Conservation (phyloP, 37 sponge, comb jelly and placozoan species). For the Halichondria panicea region DNA sequence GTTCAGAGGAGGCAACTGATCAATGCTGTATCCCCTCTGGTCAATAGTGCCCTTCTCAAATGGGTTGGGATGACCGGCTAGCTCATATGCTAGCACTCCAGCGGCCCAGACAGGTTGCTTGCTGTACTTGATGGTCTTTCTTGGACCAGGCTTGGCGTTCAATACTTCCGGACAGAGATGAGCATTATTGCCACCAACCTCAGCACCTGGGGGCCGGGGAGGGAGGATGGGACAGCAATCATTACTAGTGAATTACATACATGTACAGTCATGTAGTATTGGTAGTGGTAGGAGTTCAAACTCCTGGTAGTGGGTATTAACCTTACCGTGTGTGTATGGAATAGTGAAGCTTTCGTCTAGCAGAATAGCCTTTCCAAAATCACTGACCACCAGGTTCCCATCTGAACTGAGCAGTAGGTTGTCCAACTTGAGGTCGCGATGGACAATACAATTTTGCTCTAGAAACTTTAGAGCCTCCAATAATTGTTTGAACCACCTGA, state of each 20-base stretch:
- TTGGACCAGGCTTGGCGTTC: slow-evolving; percentile 64
- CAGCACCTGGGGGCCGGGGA: slow-evolving; percentile 24
- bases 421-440: slow-evolving; percentile 82
- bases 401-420: slow-evolving; percentile 58
- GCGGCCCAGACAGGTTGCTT: slow-evolving; percentile 86
- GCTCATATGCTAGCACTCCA: slow-evolving; percentile 79
- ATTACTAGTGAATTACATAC: too few species aligned
- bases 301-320: neutral
- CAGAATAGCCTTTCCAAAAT: slow-evolving; percentile 73
- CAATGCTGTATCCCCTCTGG: slow-evolving; percentile 43
- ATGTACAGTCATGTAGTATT: too few species aligned
- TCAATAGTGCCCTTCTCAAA: slow-evolving; percentile 34
- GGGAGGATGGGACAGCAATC: neutral
- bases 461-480: slow-evolving; percentile 68
- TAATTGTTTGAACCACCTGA: slow-evolving; percentile 63
- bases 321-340: slow-evolving; percentile 42
- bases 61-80: slow-evolving; percentile 59
- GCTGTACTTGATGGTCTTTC: slow-evolving; percentile 39
- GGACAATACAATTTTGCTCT: slow-evolving; percentile 55
- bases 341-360: slow-evolving; percentile 44
- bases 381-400: slow-evolving; percentile 57
- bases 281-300: neutral
- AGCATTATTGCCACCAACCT: slow-evolving; percentile 59
- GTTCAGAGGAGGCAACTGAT: slow-evolving; percentile 48
- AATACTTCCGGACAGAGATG: slow-evolving; percentile 79